phyloP scores from a whole-genome alignment of 2,888 invertebrate genomes.

The Microctonus hyperodae region DNA sequence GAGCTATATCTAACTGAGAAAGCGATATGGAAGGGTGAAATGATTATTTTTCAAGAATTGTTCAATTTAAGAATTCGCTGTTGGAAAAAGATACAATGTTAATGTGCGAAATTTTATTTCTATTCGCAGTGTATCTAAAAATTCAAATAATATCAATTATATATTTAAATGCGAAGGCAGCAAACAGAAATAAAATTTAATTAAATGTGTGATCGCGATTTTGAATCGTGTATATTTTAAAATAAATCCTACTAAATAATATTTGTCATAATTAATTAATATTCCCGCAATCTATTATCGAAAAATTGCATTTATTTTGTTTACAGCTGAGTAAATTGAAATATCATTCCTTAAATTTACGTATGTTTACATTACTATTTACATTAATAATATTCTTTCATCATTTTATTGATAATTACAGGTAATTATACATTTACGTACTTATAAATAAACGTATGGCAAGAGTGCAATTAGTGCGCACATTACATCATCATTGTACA shows the following conservation, averaged over 20 bases:
- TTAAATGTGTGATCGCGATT: conserved; percentile 54
- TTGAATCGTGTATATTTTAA: conserved; percentile 60
- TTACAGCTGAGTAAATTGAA: neutral
- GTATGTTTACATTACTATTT: conserved; percentile 8
- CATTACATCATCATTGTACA: neutral
- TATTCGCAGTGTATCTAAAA: conserved; percentile 18
- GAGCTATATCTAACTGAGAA: neutral
- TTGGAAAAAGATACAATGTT: neutral
- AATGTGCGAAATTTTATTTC: conserved; percentile 34
- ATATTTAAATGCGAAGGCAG: neutral
- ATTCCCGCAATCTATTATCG: neutral
- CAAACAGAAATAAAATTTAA: conserved; percentile 7
- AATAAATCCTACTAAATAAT: conserved; percentile 42
- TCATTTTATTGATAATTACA: neutral
- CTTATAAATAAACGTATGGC: conserved; percentile 1
- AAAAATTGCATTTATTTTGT: conserved; percentile 15
- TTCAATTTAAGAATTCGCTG: neutral
- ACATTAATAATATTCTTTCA: conserved; percentile 1
- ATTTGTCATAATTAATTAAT: conserved; percentile 3
- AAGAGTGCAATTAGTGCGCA: neutral
- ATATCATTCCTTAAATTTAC: conserved; percentile 9
- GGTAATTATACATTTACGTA: neutral
- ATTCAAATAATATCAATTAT: neutral
- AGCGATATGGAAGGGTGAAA: neutral
- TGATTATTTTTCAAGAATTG: conserved; percentile 1